These are phyloP conservation scores for Tanytarsus gracilentus DNA, from an alignment of 2,888 invertebrate genomes.

Conservation along the genomic window DNA sequence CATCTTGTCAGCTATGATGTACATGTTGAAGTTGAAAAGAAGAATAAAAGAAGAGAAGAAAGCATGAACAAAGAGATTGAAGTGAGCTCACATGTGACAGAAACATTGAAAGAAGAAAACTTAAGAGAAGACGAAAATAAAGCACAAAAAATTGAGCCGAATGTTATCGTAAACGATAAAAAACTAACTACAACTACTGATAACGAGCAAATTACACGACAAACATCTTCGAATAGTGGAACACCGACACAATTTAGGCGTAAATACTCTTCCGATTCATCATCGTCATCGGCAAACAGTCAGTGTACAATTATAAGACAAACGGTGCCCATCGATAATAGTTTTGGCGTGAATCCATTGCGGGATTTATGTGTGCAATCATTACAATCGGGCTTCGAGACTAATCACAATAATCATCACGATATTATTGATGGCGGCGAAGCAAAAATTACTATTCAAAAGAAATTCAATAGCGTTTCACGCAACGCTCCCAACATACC, in stretches of 20 bases:
- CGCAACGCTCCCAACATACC: conserved; percentile 23
- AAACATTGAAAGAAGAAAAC: conserved; percentile 8
- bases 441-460: conserved; percentile 12
- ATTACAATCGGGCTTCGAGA: conserved; percentile 15
- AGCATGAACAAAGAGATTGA: too few species aligned
- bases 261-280: conserved; percentile 23
- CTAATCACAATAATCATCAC: too few species aligned
- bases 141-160: neutral
- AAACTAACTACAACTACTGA: conserved; percentile 17
- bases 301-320: conserved; percentile 26
- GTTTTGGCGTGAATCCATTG: conserved; percentile 16
- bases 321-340: neutral
- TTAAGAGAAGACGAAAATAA: conserved; percentile 1
- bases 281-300: conserved; percentile 26
- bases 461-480: conserved; percentile 11
- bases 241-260: neutral
- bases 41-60: too few species aligned
- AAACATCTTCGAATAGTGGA: neutral
- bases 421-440: neutral
- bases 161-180: conserved; percentile 26
- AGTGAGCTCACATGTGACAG: too few species aligned
- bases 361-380: conserved; percentile 16
- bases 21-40: conserved; percentile 1
- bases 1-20: conserved; percentile 5
- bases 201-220: neutral